A percentile compares a stretch with the other conserved stretches of the same genome.
phyloP scores from a whole-genome alignment of 2,888 invertebrate species.

The Synanthedon tipuliformis region DNA sequence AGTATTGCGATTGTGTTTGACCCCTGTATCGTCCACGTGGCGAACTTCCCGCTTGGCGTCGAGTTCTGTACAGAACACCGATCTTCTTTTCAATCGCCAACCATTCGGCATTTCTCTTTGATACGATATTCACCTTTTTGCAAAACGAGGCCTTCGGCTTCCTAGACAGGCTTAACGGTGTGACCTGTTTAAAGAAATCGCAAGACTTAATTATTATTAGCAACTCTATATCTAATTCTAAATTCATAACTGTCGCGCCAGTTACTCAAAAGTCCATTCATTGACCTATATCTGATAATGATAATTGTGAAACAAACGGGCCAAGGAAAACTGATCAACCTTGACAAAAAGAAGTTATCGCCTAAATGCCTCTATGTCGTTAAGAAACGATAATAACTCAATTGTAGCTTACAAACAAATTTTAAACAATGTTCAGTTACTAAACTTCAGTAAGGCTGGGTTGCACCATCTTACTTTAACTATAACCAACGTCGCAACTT shows the following conservation, averaged over 20 bases:
- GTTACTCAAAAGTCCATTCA: constrained; percentile 4
- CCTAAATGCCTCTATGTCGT: constrained; percentile 12
- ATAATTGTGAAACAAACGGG: constrained; percentile 41
- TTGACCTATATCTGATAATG: constrained; percentile 31
- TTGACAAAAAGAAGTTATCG: constrained; percentile 44
- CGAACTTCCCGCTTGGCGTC: constrained; percentile 26
- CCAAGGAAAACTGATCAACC: constrained; percentile 42
- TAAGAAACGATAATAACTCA: constrained; percentile 11
- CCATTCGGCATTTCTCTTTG: neutral
- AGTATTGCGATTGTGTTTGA: constrained; percentile 87
- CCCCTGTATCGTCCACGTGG: constrained; percentile 72
- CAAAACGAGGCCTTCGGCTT: constrained; percentile 21
- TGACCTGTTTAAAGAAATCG: constrained; percentile 23
- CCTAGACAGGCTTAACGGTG: constrained; percentile 11
- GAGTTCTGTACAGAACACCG: constrained; percentile 16
- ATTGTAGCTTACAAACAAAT: neutral
- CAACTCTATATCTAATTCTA: neutral
- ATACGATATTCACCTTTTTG: constrained; percentile 8
- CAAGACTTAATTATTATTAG: neutral
- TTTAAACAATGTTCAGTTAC: neutral
- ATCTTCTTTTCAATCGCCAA: constrained; percentile 3
- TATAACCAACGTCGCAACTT: too few species aligned
- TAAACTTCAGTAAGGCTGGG: too few species aligned
- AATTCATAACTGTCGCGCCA: neutral
- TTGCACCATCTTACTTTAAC: too few species aligned